These are phyloP conservation scores for Sarcophaga carnaria DNA, from an alignment of 2,888 invertebrate genomes.

Conservation along the genomic window DNA sequence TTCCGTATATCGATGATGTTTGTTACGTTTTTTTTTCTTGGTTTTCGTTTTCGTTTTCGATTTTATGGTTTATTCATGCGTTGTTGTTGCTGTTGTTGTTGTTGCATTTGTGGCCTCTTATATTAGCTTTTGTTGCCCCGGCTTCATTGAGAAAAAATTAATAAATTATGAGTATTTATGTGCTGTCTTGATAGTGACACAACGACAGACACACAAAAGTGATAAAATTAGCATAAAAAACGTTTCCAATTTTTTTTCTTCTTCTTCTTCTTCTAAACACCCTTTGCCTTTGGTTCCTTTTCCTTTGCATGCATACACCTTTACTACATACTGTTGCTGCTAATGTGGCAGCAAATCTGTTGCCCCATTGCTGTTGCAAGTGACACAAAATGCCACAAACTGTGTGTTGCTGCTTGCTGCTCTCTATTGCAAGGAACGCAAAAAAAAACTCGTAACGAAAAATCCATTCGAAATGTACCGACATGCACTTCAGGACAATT, in stretches of 20 bases:
- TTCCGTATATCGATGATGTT: slow-evolving; percentile 59
- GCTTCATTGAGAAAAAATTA: slow-evolving; percentile 74
- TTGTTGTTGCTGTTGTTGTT: slow-evolving; percentile 64
- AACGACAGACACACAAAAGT: slow-evolving; percentile 81
- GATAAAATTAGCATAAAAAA: slow-evolving; percentile 82
- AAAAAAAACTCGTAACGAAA: neutral
- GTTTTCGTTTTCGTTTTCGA: neutral
- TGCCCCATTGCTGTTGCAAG: slow-evolving; percentile 27
- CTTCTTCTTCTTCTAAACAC: too few relatives aligned
- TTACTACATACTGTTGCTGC: neutral
- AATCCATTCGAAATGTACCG: slow-evolving; percentile 36
- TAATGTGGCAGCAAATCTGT: slow-evolving; percentile 44
- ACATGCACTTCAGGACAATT: slow-evolving; percentile 41
- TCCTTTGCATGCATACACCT: neutral
- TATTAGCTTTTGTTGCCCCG: slow-evolving; percentile 72
- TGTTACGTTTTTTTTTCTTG: too few relatives aligned
- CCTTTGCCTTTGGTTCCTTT: slow-evolving; percentile 33
- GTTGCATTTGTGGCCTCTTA: slow-evolving; percentile 22
- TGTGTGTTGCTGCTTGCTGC: neutral
- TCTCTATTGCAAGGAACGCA: slow-evolving; percentile 17
- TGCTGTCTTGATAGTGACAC: slow-evolving; percentile 79
- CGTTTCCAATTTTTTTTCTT: slow-evolving; percentile 37
- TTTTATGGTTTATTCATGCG: slow-evolving; percentile 65
- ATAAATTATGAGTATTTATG: slow-evolving; percentile 81
- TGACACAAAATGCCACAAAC: slow-evolving; percentile 51